Evolutionary conservation across 1,140 invertebrate species (phyloP), one percentile per base, ranked within the genome.

Genomic region (Hypothenemus hampei): DNA sequence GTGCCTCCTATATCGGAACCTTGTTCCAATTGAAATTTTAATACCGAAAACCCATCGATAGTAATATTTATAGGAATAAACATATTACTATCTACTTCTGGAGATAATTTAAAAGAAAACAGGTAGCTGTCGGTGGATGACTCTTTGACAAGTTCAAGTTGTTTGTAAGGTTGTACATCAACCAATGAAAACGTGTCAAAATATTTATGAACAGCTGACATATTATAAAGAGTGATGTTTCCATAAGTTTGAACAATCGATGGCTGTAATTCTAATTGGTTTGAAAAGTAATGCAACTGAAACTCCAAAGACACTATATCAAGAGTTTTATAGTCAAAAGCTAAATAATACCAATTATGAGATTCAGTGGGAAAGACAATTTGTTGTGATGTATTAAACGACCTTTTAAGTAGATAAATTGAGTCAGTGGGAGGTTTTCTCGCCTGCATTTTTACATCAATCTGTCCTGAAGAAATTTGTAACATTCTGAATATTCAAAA

Each of bases 1-100:
- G 82, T 86, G 0, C 86, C 85, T 0, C 85, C 86, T 19, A 83
- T 81, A 54, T 89, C 86, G 37, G 80, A 75, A 15, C 83, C 77
- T n/a, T 81, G 70, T 33, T 78, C 78, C 11, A 89, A 70, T 13
- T 78, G 74, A 55, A 87, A 87, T 33, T 78, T 77, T 23, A 88
- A 72, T 11, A 77, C 75, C 47, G 78, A 78, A 6, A 83, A 69
- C 37, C 75, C 73, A 23, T 75, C 70, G 0, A 75, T 76, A 0
- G 82, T 82, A 5, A 87, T 56, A 64, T 86, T 87, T 0, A 87
- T 67, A 2, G 82, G 64, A 21, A 76, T 75, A 0, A 82, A 77
- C 20, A 80, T 76, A n/a, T 41, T 61, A 22, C 43, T 61, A 13
- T 63, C 61, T 45, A 82, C 68, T 55, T 78, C 77, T 43, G 84